Evolutionary conservation across 2,113 vertebrate species (phyloP), one percentile per base, ranked within the genome.

Genomic region (Varanus komodoensis): DNA sequence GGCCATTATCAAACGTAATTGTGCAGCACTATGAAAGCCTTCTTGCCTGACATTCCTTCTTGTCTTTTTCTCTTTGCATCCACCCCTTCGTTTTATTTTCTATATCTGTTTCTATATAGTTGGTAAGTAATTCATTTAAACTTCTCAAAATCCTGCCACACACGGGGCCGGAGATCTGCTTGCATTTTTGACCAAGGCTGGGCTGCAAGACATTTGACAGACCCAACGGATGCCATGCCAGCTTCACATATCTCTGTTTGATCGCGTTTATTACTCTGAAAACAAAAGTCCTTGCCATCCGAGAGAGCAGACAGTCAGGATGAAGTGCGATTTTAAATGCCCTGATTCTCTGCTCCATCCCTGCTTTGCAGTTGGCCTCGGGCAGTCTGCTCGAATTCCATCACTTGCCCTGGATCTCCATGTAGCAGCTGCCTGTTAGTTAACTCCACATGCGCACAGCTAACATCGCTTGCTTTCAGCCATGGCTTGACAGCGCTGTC

Each of bases 361-460:
- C 32, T 52, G 23, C 69, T 25, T 19, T 8, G 19, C 32, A 6
- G 9, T 32, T 74, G 68, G 84, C 84, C 68, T 54, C 44, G 19
- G 84, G 84, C 44, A 50, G 7, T 71, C 67, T 48, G 67, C 48
- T 85, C 17, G 23, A n/a, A 52, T 34, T 21, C 68, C 17, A 12
- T 71, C 48, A 73, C 69, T 34, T 25, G 48, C 32, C 8, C n/a
- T 6, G 71, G 48, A 74, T 54, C 84, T 86, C 84, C 69, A 8
- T 15, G 29, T 27, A 86, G 6, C 50, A 34, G 84, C 71, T 86
- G 69, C 84, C 84, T 86, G 34, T 74, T 74, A 86, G 69, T 86
- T 54, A 54, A 86, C 50, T 86, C 84, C 84, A 57, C 82, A 68
- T 68, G 82, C 21, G 9, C 34, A 34, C 82, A 67, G 61, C 82